These are phyloP conservation scores for Etheostoma cragini DNA, from an alignment of 2,113 vertebrate genomes.

Conservation along the genomic window DNA sequence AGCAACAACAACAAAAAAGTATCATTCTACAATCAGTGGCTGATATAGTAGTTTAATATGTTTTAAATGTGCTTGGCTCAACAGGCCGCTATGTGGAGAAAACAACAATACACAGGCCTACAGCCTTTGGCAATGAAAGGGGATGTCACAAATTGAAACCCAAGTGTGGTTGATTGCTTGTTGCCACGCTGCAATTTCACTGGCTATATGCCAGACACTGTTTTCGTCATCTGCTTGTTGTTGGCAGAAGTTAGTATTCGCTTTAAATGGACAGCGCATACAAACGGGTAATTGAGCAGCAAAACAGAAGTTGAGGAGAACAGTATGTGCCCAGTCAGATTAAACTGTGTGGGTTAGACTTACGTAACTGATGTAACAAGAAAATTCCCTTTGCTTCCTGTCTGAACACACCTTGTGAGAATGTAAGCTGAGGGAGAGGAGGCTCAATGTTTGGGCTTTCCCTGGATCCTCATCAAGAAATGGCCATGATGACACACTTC, in stretches of 20 bases:
- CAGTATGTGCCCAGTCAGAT: not conserved
- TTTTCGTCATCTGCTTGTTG: not conserved
- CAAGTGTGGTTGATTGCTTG: not conserved
- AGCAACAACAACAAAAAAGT: no score
- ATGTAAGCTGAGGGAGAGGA: not conserved
- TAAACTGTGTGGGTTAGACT: not conserved
- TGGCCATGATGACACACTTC: slow-evolving; percentile 6
- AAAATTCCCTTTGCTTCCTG: not conserved
- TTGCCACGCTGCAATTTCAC: not conserved
- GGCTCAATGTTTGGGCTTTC: slow-evolving; percentile 7
- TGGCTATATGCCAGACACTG: not conserved
- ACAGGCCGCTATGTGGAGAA: not conserved
- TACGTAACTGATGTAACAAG: not conserved
- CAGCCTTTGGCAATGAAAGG: not conserved
- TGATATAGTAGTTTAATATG: not conserved
- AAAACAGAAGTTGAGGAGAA: not conserved
- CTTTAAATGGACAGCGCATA: not conserved
- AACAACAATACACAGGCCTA: not conserved
- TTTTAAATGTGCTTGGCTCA: not conserved
- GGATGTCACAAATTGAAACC: not conserved
- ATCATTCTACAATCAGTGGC: not conserved
- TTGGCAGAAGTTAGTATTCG: not conserved
- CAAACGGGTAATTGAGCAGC: not conserved
- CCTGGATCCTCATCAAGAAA: slow-evolving; percentile 27
- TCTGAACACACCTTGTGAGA: slow-evolving; percentile 19